phyloP scores from a whole-genome alignment of 1,140 invertebrate species.

The Idris sp. region DNA sequence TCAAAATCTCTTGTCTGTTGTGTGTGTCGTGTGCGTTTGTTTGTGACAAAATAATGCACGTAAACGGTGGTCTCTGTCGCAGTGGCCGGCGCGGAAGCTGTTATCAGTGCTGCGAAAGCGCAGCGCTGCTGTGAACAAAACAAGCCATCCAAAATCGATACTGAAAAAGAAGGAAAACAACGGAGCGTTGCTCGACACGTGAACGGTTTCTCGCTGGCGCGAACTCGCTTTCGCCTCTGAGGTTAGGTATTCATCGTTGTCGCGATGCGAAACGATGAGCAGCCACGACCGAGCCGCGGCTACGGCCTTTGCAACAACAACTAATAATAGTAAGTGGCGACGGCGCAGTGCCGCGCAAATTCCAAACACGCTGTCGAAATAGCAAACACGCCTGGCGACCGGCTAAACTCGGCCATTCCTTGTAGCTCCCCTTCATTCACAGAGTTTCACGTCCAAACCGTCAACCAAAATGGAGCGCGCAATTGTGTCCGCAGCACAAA shows the following conservation, averaged over 20 bases:
- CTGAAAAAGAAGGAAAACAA: no score
- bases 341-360: slow-evolving; percentile 11
- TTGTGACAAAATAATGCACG: no score
- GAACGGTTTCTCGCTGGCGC: no score
- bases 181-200: no score
- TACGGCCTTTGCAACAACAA: slow-evolving; percentile 7
- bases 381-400: slow-evolving; percentile 24
- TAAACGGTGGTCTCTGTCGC: no score
- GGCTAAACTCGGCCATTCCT: slow-evolving; percentile 29
- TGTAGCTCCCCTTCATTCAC: slow-evolving; percentile 14
- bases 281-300: slow-evolving; percentile 28
- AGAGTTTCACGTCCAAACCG: slow-evolving; percentile 3
- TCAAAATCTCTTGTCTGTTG: no score
- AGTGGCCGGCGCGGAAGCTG: no score
- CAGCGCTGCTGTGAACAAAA: no score
- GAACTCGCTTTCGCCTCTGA: slow-evolving; percentile 5
- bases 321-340: slow-evolving; percentile 45
- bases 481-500: slow-evolving; percentile 5
- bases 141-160: no score
- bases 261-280: slow-evolving; percentile 33
- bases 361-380: slow-evolving; percentile 26
- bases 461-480: slow-evolving; percentile 13
- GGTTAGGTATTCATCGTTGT: slow-evolving; percentile 18
- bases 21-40: no score
- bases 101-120: no score